These are phyloP conservation scores for Oplegnathus fasciatus DNA, from an alignment of 2,113 vertebrate species.

Conservation along the genomic window DNA sequence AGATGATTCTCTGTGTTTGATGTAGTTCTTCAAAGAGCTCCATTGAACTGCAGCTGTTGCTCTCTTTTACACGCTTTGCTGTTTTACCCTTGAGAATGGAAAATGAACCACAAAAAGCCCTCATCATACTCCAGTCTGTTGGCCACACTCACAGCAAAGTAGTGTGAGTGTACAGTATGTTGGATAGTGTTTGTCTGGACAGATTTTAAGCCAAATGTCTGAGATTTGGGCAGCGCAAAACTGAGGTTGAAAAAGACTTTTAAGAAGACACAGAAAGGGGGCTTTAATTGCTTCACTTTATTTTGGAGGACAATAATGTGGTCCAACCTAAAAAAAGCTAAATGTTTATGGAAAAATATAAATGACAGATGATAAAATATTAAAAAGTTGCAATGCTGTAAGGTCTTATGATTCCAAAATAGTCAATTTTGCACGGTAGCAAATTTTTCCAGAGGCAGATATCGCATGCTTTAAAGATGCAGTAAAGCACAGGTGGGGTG, in stretches of 20 bases:
- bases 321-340: background rate
- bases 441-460: constrained; percentile 62
- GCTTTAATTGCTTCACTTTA: background rate
- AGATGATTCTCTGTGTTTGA: constrained; percentile 80
- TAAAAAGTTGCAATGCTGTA: background rate
- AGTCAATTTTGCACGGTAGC: background rate
- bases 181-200: background rate
- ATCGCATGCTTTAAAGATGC: constrained; percentile 51
- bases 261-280: background rate
- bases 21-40: constrained; percentile 83
- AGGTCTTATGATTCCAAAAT: constrained; percentile 17
- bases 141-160: constrained; percentile 40
- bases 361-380: constrained; percentile 18
- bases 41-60: constrained; percentile 79
- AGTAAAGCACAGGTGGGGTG: constrained; percentile 56
- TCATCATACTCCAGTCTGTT: constrained; percentile 51
- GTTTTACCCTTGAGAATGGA: constrained; percentile 75
- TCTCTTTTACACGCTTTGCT: constrained; percentile 69
- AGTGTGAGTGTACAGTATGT: background rate
- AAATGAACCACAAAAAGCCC: constrained; percentile 70
- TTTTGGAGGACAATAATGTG: background rate
- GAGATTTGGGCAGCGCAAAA: background rate
- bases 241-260: background rate
- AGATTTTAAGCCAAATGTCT: constrained; percentile 8
- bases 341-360: background rate